Percentiles rank a stretch among this genome's conserved stretches.
These are phyloP conservation scores for Phasianus colchicus DNA, from an alignment of 2,113 vertebrate genomes.

Conservation along the genomic window DNA sequence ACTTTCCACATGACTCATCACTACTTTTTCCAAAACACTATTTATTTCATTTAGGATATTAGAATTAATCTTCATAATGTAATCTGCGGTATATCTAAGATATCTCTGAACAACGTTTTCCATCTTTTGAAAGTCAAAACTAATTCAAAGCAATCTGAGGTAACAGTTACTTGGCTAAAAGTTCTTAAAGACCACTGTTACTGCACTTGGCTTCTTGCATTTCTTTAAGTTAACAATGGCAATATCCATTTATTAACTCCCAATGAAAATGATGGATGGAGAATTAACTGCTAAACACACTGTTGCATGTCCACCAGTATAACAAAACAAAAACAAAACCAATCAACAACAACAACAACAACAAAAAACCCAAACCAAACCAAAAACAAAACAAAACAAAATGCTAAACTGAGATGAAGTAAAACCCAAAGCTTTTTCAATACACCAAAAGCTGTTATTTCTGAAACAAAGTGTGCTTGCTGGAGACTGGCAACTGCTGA, in stretches of 20 bases:
- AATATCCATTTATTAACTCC: neutral
- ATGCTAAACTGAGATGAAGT: neutral
- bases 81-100: neutral
- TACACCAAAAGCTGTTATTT: neutral
- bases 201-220: neutral
- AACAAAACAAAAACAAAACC: neutral
- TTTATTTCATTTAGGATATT: neutral
- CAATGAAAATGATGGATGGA: neutral
- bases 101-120: conserved; percentile 7
- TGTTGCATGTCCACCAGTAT: neutral
- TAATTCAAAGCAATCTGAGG: neutral
- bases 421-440: neutral
- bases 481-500: neutral
- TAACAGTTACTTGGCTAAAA: neutral
- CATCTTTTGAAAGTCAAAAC: neutral
- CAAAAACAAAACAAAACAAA: neutral
- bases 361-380: no score
- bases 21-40: neutral
- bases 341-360: no score
- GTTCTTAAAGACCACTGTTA: neutral
- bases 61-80: neutral
- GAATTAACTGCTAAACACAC: neutral
- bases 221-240: neutral
- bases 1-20: neutral
- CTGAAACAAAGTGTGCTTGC: neutral